These are phyloP conservation scores for Polypedilum vanderplanki DNA, from an alignment of 1,140 invertebrate species.

Conservation along the genomic window DNA sequence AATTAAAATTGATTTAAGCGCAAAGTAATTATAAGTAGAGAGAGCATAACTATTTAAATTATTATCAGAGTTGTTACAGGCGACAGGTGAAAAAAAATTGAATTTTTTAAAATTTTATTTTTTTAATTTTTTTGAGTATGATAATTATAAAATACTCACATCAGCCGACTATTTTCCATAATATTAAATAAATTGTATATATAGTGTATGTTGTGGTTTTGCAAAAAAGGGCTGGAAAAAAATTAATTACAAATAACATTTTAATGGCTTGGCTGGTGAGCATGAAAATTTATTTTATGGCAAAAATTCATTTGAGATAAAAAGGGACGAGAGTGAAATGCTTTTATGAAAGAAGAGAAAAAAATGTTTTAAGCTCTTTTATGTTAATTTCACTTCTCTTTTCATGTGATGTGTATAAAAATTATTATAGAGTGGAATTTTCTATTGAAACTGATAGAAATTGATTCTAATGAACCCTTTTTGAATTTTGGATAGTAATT, in stretches of 20 bases:
- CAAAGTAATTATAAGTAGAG: neutral
- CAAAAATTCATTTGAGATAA: conserved; percentile 14
- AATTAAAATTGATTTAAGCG: conserved; percentile 28
- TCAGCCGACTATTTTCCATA: neutral
- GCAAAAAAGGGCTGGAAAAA: neutral
- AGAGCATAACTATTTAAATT: too few relatives aligned
- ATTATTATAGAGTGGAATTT: too few relatives aligned
- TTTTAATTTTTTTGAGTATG: too few relatives aligned
- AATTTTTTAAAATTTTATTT: too few relatives aligned
- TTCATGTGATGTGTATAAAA: too few relatives aligned
- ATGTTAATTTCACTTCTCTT: too few relatives aligned
- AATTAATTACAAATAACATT: conserved; percentile 28
- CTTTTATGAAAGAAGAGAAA: neutral
- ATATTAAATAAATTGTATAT: neutral
- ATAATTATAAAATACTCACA: too few relatives aligned
- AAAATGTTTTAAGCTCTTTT: neutral
- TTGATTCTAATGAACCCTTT: conserved; percentile 12
- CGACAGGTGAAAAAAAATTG: too few relatives aligned
- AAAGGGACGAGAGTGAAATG: neutral
- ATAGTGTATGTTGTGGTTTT: neutral
- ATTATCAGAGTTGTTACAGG: too few relatives aligned
- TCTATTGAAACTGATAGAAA: neutral
- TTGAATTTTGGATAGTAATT: neutral
- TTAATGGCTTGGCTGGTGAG: conserved; percentile 26
- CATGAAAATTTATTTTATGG: conserved; percentile 9